A percentile compares a stretch with the other conserved stretches of the same genome.
phyloP scores from a whole-genome alignment of 2,888 invertebrate species.

The Watsonalla binaria region DNA sequence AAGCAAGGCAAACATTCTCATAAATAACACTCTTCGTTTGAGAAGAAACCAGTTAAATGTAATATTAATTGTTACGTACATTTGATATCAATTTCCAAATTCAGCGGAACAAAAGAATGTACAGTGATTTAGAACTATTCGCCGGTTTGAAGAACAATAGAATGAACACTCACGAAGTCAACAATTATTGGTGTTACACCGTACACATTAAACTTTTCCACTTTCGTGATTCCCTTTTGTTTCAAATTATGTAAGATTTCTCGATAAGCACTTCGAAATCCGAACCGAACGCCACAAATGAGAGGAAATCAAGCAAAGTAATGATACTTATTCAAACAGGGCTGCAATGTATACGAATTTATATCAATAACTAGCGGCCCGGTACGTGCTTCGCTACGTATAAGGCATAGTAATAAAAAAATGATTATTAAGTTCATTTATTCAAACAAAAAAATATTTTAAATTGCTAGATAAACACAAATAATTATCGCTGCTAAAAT shows the following conservation, averaged over 20 bases:
- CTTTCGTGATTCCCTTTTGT: conserved; percentile 32
- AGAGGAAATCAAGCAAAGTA: not conserved
- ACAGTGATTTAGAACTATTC: not conserved
- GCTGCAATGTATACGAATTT: not conserved
- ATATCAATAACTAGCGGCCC: not conserved
- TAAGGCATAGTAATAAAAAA: no score
- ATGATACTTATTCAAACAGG: no score
- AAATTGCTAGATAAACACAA: no score
- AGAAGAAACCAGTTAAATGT: no score
- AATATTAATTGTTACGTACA: no score
- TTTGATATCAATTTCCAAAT: not conserved
- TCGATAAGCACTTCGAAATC: not conserved
- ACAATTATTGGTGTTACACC: conserved; percentile 18
- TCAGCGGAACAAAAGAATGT: not conserved
- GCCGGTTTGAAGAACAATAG: conserved; percentile 12
- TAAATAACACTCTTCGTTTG: no score
- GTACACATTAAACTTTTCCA: conserved; percentile 21
- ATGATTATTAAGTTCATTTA: no score
- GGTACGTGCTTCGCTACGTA: no score
- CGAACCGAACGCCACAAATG: not conserved
- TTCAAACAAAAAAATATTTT: no score
- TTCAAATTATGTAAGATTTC: not conserved
- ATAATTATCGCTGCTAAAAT: no score
- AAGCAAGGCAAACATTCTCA: no score
- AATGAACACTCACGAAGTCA: conserved; percentile 2